Base-by-base conservation (phyloP, 2,113 vertebrate genomes). In the Physeter macrocephalus region DNA sequence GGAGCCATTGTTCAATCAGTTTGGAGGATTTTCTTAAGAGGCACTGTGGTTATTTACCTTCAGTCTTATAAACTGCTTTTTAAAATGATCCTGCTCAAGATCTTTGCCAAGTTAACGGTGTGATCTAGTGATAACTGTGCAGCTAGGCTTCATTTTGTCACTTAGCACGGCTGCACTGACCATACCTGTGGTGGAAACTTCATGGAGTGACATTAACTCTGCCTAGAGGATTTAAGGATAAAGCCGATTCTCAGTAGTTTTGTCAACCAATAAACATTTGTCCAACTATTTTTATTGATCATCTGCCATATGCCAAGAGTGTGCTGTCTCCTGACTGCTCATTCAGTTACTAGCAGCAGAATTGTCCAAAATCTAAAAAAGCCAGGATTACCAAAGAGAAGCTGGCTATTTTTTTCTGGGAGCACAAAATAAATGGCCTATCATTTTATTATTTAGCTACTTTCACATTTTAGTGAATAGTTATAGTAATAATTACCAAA, bases 401-500 rank as follows among this genome's bases (percentile, higher is more conserved):
- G 82, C 29, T 46, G 27, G 17, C 27, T 95, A 85, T 96, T 98
- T 97, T 90, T 97, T 83, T 91, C 96, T 95, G 72, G 85, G 66
- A 97, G 74, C 43, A 83, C 92, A 92, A 96, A 98, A 98, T 93
- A 97, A 98, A 95, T 90, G 92, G 93, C 96, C 96, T 87, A 93
- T 96, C 71, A 95, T 98, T 97, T 97, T 96, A 97, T 98, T 98
- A 97, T 97, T 96, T 97, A 97, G 67, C 95, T 93, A 96, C 49
- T 96, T 98, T 97, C 96, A 96, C 83, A 97, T 94, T 97, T 98
- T 97, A 98, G 97, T 98, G 96, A 98, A 97, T 96, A 97, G 84
- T 98, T 95, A 88, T 96, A 95, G 84, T 96, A 96, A 98, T 98
- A 98, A 98, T 98, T 97, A 96, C 96, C 94, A 94, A 95, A 96